Evolutionary conservation across 2,888 invertebrate genomes (phyloP).

Genomic region (Stramonita haemastoma): DNA sequence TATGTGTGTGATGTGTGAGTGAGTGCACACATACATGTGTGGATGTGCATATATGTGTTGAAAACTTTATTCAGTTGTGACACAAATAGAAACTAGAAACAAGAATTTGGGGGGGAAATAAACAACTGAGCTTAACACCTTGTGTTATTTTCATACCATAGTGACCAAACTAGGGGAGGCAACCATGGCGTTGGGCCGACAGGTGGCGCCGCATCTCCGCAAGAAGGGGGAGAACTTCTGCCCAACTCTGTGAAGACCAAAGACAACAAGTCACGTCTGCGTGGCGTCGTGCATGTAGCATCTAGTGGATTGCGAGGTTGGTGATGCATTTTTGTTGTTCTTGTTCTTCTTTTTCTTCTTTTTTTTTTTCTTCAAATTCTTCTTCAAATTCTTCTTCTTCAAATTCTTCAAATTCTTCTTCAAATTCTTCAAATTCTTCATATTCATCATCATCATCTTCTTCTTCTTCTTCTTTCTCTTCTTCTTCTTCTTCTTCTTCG

Average conservation of each 20-base stretch:
- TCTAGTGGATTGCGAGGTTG: slow-evolving; percentile 83
- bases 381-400: no score
- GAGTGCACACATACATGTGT: background rate
- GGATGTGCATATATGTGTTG: background rate
- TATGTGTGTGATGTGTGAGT: no score
- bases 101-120: background rate
- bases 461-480: no score
- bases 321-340: no score
- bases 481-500: no score
- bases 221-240: slow-evolving; percentile 82
- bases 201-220: slow-evolving; percentile 84
- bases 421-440: no score
- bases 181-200: slow-evolving; percentile 83
- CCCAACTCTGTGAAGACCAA: slow-evolving; percentile 81
- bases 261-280: slow-evolving; percentile 79
- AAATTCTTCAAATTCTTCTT: no score
- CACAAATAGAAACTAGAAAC: no score
- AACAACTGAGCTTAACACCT: background rate
- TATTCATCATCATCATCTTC: no score
- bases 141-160: slow-evolving; percentile 54
- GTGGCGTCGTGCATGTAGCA: slow-evolving; percentile 83
- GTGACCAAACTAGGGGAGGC: slow-evolving; percentile 83
- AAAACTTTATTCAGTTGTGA: background rate
- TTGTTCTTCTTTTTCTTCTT: no score
- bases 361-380: no score